phyloP scores from a whole-genome alignment of 2,888 invertebrate genomes.

The Phragmatobia fuliginosa region DNA sequence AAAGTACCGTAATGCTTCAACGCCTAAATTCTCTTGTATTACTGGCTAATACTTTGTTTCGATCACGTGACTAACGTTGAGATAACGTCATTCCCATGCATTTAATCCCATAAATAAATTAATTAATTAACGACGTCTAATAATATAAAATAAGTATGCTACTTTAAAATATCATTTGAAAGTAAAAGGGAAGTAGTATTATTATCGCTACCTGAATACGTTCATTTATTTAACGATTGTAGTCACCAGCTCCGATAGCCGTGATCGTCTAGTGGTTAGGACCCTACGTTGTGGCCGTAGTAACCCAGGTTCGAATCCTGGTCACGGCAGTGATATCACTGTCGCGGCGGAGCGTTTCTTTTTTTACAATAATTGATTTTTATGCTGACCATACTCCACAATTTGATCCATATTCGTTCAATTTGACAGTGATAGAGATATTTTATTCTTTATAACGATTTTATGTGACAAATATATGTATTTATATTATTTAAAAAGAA shows the following conservation, averaged over 20 bases:
- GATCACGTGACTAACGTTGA: no score
- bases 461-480: neutral
- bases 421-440: no score
- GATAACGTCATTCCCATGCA: no score
- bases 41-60: no score
- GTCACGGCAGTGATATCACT: conserved; percentile 87
- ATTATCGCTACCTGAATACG: neutral
- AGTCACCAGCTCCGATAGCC: conserved; percentile 52
- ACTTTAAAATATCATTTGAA: neutral
- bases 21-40: no score
- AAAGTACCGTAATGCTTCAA: no score
- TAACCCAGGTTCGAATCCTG: conserved; percentile 90
- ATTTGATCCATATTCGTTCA: no score
- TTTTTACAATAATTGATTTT: neutral
- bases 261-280: conserved; percentile 91
- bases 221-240: neutral
- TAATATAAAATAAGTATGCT: neutral
- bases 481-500: no score
- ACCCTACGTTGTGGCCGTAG: conserved; percentile 91
- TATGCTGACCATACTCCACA: neutral
- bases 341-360: conserved; percentile 48
- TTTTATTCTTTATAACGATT: no score
- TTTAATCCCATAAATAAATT: no score
- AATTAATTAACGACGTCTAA: neutral
- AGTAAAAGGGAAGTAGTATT: neutral